A percentile compares a stretch with the other conserved stretches of the same genome.
phyloP scores from a whole-genome alignment of 2,888 invertebrate species.

The Rhorus exstirpatorius region DNA sequence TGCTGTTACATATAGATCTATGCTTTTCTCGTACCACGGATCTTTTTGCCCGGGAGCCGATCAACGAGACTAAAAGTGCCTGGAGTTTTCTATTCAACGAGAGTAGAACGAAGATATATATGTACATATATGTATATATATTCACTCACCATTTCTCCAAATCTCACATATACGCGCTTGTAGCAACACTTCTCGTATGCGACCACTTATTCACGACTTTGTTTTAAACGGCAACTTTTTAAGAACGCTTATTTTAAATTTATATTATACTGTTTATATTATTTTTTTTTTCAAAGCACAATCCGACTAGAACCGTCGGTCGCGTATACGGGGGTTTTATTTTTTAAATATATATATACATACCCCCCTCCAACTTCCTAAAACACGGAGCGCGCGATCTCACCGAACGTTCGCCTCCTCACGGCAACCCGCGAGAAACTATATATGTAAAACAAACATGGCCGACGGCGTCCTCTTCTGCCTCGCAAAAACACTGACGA shows the following conservation, averaged over 20 bases:
- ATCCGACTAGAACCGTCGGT: constrained; percentile 58
- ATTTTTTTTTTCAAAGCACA: constrained; percentile 70
- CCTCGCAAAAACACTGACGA: constrained; percentile 46
- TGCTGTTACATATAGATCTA: constrained; percentile 19
- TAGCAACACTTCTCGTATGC: constrained; percentile 29
- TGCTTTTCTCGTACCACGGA: constrained; percentile 42
- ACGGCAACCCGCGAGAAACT: constrained; percentile 73
- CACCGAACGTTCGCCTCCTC: constrained; percentile 66
- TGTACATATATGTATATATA: constrained; percentile 20
- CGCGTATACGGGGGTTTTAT: constrained; percentile 73
- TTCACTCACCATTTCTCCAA: constrained; percentile 79
- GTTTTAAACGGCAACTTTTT: constrained; percentile 39
- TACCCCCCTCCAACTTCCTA: constrained; percentile 71
- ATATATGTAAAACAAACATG: constrained; percentile 84
- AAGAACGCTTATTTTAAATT: too few species aligned
- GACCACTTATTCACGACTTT: constrained; percentile 16
- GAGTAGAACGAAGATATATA: constrained; percentile 20
- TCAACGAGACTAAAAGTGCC: constrained; percentile 77
- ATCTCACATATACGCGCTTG: constrained; percentile 50
- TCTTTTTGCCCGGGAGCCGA: constrained; percentile 70
- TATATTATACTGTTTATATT: too few species aligned
- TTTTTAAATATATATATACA: too few species aligned
- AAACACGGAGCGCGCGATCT: constrained; percentile 74
- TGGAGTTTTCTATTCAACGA: constrained; percentile 60
- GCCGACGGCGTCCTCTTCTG: constrained; percentile 80